Evolutionary conservation across 2,888 invertebrate genomes (phyloP), one percentile per base, ranked within the genome.

Genomic region (Megaustenia siamemsis): DNA sequence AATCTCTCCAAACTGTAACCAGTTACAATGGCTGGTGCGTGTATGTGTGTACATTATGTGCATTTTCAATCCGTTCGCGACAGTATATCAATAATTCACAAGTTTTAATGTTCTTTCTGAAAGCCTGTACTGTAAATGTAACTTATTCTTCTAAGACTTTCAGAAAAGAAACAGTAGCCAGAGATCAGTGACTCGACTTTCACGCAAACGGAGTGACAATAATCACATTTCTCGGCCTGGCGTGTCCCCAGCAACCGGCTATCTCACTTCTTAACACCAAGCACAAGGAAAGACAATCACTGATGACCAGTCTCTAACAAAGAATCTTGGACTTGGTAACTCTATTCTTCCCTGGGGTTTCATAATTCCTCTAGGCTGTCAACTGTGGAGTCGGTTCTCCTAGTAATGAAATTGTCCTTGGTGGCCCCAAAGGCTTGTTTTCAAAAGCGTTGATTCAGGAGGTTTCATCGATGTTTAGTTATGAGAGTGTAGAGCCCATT

Each of bases 251-350:
- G 8, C 10, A 3, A 60, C 60, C 21, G n/a, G n/a, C 18, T 38
- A 35, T 68, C 6, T 35, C 8, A 35, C 1, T 35, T 68, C 32
- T 68, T 35, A 38, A 68, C 68, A 68, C 68, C 35, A 2, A 10
- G 1, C 35, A 68, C 35, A 28, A 1, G 24, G 21, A 15, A 68
- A 38, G 35, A 68, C 68, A 35, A 68, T 68, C 32, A 38, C 15
- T 68, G 35, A 32, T 68, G 68, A 35, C 68, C 35, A 38, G 32
- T 35, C 32, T 68, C 38, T 68, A 68, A 68, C 68, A 35, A 68
- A 2, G 38, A 68, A 32, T 38, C 35, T 38, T 35, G 38, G 35
- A 68, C 12, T 38, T 68, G 35, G 32, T 66, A 32, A 66, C 28
- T 66, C 66, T 66, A 35, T 28, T 35, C 35, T 28, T 68, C 68